Percentiles rank a stretch among this genome's conserved stretches.
Evolutionary conservation across 2,888 invertebrate genomes (phyloP).

Genomic region (Neoitamus cyanurus): DNA sequence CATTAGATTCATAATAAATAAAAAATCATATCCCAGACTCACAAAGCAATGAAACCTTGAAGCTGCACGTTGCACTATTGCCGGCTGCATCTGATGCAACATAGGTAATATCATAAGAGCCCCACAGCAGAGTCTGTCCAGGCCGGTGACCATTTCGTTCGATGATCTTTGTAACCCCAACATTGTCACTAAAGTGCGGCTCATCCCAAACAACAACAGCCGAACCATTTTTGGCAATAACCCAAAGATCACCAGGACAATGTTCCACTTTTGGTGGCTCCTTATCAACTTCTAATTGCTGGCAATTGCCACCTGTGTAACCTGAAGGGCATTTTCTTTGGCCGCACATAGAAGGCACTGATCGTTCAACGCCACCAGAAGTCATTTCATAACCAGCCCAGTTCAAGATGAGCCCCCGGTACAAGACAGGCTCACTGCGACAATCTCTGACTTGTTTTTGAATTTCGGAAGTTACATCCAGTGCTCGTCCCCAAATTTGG

Average conservation of each 20-base stretch:
- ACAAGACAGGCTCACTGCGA: slow-evolving; percentile 90
- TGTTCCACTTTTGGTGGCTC: slow-evolving; percentile 87
- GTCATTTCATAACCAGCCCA: slow-evolving; percentile 95
- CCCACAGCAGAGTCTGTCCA: slow-evolving; percentile 90
- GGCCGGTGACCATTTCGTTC: slow-evolving; percentile 89
- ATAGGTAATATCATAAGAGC: slow-evolving; percentile 91
- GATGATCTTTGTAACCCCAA: slow-evolving; percentile 80
- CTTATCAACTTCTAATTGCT: slow-evolving; percentile 85
- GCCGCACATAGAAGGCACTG: slow-evolving; percentile 92
- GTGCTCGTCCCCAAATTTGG: slow-evolving; percentile 91
- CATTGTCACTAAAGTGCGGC: slow-evolving; percentile 90
- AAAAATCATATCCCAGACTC: slow-evolving; percentile 65
- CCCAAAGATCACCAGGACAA: slow-evolving; percentile 94
- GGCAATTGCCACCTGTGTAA: slow-evolving; percentile 86
- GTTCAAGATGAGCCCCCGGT: slow-evolving; percentile 84
- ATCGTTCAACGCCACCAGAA: slow-evolving; percentile 88
- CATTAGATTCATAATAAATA: neutral
- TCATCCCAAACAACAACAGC: slow-evolving; percentile 92
- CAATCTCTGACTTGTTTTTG: slow-evolving; percentile 95
- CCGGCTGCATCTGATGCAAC: slow-evolving; percentile 94
- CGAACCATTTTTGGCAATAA: slow-evolving; percentile 91
- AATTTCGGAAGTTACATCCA: slow-evolving; percentile 91
- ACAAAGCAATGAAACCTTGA: slow-evolving; percentile 90
- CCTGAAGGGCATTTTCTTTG: slow-evolving; percentile 89
- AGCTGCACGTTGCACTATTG: slow-evolving; percentile 90